phyloP scores from a whole-genome alignment of 2,113 vertebrate species.

The Phalacrocorax aristotelis region DNA sequence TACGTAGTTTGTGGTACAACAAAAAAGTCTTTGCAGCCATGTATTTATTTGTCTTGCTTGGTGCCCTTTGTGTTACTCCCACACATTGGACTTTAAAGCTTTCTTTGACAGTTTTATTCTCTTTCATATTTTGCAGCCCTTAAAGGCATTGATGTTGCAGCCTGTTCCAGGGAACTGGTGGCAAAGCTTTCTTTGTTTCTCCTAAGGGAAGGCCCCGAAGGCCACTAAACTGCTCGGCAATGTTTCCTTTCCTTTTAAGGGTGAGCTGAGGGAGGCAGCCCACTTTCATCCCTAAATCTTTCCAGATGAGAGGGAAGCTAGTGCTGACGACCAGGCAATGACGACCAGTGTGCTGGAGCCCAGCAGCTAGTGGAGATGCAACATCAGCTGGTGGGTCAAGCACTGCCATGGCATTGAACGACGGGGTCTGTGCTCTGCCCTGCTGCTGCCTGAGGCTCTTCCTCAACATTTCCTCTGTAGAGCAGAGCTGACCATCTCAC shows the following conservation, averaged over 20 bases:
- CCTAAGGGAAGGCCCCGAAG: not conserved
- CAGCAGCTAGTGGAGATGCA: not conserved
- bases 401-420: not conserved
- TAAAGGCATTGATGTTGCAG: not conserved
- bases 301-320: not conserved
- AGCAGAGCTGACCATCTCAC: not conserved
- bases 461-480: not conserved
- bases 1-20: not conserved
- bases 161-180: not conserved
- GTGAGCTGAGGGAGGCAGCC: not conserved
- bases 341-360: not conserved
- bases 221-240: not conserved
- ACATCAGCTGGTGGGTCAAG: fast-evolving
- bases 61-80: conserved; percentile 21
- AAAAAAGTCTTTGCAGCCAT: not conserved
- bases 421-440: not conserved
- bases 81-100: conserved; percentile 25
- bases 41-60: conserved; percentile 1
- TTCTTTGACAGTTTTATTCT: conserved; percentile 37
- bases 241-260: conserved; percentile 18
- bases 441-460: not conserved
- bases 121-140: not conserved
- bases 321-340: not conserved
- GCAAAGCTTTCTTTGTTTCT: conserved; percentile 18
- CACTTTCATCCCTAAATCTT: conserved; percentile 23